phyloP scores from a whole-genome alignment of 2,888 invertebrate genomes.

The Autographa pulchrina region DNA sequence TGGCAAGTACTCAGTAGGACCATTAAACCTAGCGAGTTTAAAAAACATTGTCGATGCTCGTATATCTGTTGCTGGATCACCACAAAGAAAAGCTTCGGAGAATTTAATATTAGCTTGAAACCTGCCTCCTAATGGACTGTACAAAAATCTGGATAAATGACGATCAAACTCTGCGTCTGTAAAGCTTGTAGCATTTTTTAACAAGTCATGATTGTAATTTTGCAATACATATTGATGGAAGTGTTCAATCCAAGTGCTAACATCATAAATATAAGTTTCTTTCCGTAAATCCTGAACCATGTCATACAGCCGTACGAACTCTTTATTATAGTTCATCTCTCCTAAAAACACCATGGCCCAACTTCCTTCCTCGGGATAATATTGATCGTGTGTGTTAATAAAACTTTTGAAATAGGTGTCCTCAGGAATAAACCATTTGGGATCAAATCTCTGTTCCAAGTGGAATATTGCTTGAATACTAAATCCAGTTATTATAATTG shows the following conservation, averaged over 20 bases:
- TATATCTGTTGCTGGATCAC: constrained; percentile 89
- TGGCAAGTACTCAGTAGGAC: constrained; percentile 92
- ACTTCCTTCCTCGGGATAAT: constrained; percentile 91
- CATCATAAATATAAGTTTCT: constrained; percentile 86
- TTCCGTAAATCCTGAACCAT: constrained; percentile 87
- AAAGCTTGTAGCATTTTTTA: constrained; percentile 83
- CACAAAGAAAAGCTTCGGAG: constrained; percentile 89
- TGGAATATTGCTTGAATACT: constrained; percentile 90
- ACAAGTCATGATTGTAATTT: constrained; percentile 85
- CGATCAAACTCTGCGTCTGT: constrained; percentile 89
- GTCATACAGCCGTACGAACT: constrained; percentile 89
- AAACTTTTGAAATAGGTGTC: constrained; percentile 91
- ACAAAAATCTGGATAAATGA: constrained; percentile 92
- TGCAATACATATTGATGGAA: constrained; percentile 90
- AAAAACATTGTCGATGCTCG: constrained; percentile 91
- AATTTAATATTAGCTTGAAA: constrained; percentile 92
- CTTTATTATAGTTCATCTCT: constrained; percentile 90
- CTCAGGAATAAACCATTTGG: constrained; percentile 94
- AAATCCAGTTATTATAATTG: constrained; percentile 89
- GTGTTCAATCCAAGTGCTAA: constrained; percentile 91
- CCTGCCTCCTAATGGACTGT: constrained; percentile 91
- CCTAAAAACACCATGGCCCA: constrained; percentile 92
- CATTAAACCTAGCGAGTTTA: constrained; percentile 89
- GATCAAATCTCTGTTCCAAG: constrained; percentile 94
- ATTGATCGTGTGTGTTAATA: constrained; percentile 86